A percentile compares a stretch with the other conserved stretches of the same genome.
These are phyloP conservation scores for Fratercula arctica DNA, from an alignment of 2,797 vertebrate genomes.

Conservation along the genomic window DNA sequence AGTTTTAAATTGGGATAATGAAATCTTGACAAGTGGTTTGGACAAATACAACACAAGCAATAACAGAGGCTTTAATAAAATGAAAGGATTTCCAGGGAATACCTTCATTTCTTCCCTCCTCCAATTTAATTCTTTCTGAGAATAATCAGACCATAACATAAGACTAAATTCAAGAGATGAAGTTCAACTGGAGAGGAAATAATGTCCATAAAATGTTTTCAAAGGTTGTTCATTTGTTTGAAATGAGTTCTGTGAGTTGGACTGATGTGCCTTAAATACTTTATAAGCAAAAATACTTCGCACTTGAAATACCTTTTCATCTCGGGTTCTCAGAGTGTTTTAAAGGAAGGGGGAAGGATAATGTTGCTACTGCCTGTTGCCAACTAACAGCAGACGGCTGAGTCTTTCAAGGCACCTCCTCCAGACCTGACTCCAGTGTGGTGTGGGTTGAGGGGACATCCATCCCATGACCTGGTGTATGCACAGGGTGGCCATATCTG, in stretches of 20 bases:
- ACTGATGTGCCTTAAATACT: constrained; percentile 43
- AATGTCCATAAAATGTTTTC: constrained; percentile 62
- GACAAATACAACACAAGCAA: constrained; percentile 67
- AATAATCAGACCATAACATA: constrained; percentile 69
- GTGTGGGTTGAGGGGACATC: neutral
- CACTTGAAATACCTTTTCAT: neutral
- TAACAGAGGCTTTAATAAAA: constrained; percentile 68
- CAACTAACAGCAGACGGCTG: neutral
- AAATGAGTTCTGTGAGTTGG: constrained; percentile 18
- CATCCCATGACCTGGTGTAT: neutral
- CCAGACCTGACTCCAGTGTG: neutral
- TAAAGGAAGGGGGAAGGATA: neutral
- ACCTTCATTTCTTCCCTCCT: constrained; percentile 58
- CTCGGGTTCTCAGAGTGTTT: neutral
- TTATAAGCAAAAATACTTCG: constrained; percentile 34
- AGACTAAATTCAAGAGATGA: constrained; percentile 62
- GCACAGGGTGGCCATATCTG: neutral
- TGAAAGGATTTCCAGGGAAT: constrained; percentile 65
- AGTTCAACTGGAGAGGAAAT: constrained; percentile 62
- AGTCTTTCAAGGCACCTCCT: neutral
- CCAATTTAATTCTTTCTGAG: constrained; percentile 63
- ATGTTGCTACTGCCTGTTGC: neutral
- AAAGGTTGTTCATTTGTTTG: constrained; percentile 48
- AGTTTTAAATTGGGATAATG: constrained; percentile 67
- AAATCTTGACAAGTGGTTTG: constrained; percentile 67